These are phyloP conservation scores for Caenorhabditis sp. DNA, from an alignment of 2,888 invertebrate species.

Conservation along the genomic window DNA sequence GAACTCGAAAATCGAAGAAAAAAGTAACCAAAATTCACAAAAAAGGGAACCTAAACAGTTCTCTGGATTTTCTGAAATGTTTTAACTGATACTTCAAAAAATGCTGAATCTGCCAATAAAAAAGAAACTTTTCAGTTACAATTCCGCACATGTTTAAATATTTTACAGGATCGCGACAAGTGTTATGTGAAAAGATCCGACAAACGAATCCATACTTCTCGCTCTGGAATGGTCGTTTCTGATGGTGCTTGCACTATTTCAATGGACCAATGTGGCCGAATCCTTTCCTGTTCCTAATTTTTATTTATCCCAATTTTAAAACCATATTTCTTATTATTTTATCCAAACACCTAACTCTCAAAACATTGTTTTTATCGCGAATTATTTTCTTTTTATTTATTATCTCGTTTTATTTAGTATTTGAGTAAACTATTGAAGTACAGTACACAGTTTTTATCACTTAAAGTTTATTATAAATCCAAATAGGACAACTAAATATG, in stretches of 20 bases:
- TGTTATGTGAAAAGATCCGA: slow-evolving; percentile 65
- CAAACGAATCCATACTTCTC: slow-evolving; percentile 67
- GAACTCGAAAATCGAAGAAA: too few species aligned
- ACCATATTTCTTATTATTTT: background rate
- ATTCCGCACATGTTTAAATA: background rate
- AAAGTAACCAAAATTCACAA: too few species aligned
- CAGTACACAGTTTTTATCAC: too few species aligned
- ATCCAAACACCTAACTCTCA: background rate
- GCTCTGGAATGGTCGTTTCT: slow-evolving; percentile 68
- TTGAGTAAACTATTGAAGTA: too few species aligned
- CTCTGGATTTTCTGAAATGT: background rate
- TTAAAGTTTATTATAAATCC: too few species aligned
- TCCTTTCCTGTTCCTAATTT: slow-evolving; percentile 49
- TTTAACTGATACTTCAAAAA: background rate
- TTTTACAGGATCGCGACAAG: slow-evolving; percentile 60
- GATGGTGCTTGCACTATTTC: slow-evolving; percentile 66
- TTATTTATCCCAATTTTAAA: background rate
- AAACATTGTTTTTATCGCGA: too few species aligned
- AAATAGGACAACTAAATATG: too few species aligned
- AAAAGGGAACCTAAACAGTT: too few species aligned
- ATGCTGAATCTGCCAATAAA: background rate
- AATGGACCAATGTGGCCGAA: slow-evolving; percentile 65
- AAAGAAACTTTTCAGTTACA: background rate
- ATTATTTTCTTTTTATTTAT: too few species aligned
- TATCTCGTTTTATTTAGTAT: too few species aligned